Evolutionary conservation across 1,140 invertebrate species (phyloP).

Genomic region (Helicoverpa armigera): DNA sequence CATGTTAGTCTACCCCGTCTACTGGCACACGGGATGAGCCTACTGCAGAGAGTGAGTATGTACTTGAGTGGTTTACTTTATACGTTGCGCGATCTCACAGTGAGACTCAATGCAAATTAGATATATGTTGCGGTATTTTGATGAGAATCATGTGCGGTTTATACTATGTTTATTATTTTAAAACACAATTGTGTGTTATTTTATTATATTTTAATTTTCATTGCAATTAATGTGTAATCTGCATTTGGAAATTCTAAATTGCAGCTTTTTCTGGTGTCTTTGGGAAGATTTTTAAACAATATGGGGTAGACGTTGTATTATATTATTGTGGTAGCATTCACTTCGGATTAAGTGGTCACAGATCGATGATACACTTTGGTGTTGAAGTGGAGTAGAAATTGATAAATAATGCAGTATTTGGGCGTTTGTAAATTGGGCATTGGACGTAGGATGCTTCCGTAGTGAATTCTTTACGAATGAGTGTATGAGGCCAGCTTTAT

Average conservation of each 20-base stretch:
- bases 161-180: conserved; percentile 3
- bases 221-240: conserved; percentile 24
- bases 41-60: conserved; percentile 23
- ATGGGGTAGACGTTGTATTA: conserved; percentile 50
- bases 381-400: background rate
- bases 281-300: conserved; percentile 37
- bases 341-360: conserved; percentile 18
- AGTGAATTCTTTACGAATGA: background rate
- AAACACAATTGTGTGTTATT: background rate
- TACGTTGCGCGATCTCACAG: conserved; percentile 27
- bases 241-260: conserved; percentile 39
- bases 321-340: conserved; percentile 81
- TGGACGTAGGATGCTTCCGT: background rate
- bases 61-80: background rate
- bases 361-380: background rate
- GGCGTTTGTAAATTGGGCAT: background rate
- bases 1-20: conserved; percentile 64
- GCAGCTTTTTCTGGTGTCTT: conserved; percentile 18
- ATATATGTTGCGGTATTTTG: conserved; percentile 35
- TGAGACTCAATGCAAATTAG: conserved; percentile 41
- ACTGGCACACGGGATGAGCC: conserved; percentile 30
- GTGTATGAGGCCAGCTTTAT: background rate
- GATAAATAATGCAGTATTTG: background rate
- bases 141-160: conserved; percentile 20
- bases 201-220: conserved; percentile 11